Evolutionary conservation across 92 coral and sea anemone genomes (phyloP).

Genomic region (Epizoanthus illoricatus): DNA sequence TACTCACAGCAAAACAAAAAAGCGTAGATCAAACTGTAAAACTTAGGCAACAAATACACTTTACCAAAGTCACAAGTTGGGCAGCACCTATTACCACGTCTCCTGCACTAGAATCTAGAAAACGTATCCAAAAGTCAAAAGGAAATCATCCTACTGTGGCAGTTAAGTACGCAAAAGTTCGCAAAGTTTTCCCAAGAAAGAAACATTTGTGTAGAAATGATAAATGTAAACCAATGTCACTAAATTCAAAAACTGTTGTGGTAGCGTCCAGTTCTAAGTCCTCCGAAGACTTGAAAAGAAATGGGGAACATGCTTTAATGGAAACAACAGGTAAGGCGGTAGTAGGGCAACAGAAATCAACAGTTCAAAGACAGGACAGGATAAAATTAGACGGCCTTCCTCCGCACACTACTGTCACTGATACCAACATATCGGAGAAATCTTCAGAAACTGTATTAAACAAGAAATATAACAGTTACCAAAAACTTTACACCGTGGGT

Average conservation of each 20-base stretch:
- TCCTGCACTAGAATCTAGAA: not conserved
- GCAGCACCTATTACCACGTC: not conserved
- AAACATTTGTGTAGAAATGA: not conserved
- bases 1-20: not conserved
- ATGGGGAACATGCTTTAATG: too few species aligned
- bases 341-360: not conserved
- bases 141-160: not conserved
- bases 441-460: not conserved
- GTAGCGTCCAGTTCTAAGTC: too few species aligned
- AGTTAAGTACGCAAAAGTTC: not conserved
- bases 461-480: not conserved
- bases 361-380: not conserved
- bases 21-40: not conserved
- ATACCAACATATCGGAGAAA: constrained; percentile 5
- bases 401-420: not conserved
- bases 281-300: too few species aligned
- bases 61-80: not conserved
- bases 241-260: too few species aligned
- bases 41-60: too few species aligned
- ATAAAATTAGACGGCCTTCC: not conserved
- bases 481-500: constrained; percentile 15
- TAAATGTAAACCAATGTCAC: too few species aligned
- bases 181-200: constrained; percentile 7
- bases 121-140: not conserved
- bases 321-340: too few species aligned